These are phyloP conservation scores for Phyllopteryx taeniolatus DNA, from an alignment of 2,113 vertebrate genomes.

Conservation along the genomic window DNA sequence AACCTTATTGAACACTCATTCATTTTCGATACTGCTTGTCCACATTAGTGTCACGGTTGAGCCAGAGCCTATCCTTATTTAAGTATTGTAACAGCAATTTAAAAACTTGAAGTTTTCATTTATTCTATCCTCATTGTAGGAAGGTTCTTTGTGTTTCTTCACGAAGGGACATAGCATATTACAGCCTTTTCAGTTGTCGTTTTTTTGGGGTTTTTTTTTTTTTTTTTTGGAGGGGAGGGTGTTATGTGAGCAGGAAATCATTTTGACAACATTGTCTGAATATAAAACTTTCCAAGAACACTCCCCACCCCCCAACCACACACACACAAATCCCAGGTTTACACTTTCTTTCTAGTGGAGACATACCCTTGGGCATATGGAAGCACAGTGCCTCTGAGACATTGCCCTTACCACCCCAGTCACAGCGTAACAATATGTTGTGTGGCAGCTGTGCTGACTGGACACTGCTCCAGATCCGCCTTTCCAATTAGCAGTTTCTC, in stretches of 20 bases:
- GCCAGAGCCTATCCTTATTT: too few species aligned
- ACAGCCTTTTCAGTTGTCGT: not conserved
- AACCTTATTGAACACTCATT: too few species aligned
- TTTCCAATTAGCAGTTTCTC: conserved; percentile 63
- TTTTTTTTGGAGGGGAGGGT: too few species aligned
- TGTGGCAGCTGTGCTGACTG: conserved; percentile 66
- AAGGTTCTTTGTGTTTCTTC: not conserved
- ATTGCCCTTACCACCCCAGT: conserved; percentile 46
- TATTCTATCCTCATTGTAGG: too few species aligned
- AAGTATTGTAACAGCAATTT: too few species aligned
- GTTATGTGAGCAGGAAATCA: not conserved
- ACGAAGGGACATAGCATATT: not conserved
- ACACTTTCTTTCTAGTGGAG: not conserved
- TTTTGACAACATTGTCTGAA: not conserved
- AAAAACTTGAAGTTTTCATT: too few species aligned
- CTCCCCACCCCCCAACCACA: too few species aligned
- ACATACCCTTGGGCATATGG: conserved; percentile 19
- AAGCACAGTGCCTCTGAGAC: conserved; percentile 41
- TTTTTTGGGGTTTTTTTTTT: too few species aligned
- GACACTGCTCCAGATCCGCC: conserved; percentile 63
- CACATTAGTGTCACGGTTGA: too few species aligned
- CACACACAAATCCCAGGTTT: not conserved
- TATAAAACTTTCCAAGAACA: not conserved
- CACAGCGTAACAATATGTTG: conserved; percentile 24
- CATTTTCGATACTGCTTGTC: too few species aligned